phyloP scores from a whole-genome alignment of 2,888 invertebrate species.

The Malacosoma neustria region DNA sequence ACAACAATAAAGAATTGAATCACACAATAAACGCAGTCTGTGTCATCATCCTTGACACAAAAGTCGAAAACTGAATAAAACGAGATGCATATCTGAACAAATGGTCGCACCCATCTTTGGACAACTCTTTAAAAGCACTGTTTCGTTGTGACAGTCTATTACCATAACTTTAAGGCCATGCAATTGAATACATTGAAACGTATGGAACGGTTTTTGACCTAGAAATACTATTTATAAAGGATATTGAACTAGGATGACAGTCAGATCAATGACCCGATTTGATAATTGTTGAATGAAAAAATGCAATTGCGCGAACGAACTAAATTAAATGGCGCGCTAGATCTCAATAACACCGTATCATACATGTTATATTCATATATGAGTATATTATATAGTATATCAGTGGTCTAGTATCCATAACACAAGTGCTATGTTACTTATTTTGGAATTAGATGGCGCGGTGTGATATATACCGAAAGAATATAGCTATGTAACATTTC shows the following conservation, averaged over 20 bases:
- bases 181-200: conserved; percentile 32
- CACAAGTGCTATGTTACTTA: too few species aligned
- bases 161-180: conserved; percentile 22
- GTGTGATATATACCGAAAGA: too few species aligned
- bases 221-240: conserved; percentile 13
- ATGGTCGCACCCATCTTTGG: conserved; percentile 32
- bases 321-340: conserved; percentile 4
- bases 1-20: too few species aligned
- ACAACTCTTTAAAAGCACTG: conserved; percentile 10
- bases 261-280: conserved; percentile 10
- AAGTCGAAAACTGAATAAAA: conserved; percentile 26
- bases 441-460: too few species aligned
- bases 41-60: conserved; percentile 47
- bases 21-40: conserved; percentile 9
- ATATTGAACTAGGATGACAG: conserved; percentile 14
- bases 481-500: too few species aligned
- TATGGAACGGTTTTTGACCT: conserved; percentile 12
- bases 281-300: conserved; percentile 7
- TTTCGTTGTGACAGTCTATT: conserved; percentile 16
- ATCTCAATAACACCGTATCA: too few species aligned
- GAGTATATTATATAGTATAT: too few species aligned
- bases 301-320: conserved; percentile 6
- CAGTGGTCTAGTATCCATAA: too few species aligned
- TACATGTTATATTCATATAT: too few species aligned
- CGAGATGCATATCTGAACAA: conserved; percentile 34